A percentile compares a stretch with the other conserved stretches of the same genome.
Conservation (phyloP, 2,797 vertebrate species). For the Sebastes flavidus region DNA sequence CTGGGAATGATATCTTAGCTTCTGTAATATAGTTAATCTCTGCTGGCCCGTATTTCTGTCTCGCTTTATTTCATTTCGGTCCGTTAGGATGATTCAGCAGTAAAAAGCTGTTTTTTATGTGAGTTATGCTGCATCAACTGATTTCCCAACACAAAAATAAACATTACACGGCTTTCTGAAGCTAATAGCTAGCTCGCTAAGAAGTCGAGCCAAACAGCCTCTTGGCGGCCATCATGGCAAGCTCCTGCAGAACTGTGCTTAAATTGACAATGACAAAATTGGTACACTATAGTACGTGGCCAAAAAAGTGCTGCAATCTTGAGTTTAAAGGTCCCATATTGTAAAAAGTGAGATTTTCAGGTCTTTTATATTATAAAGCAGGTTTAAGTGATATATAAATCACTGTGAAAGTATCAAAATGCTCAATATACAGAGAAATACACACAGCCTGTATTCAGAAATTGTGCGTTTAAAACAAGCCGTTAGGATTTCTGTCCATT, state of each 20-base stretch:
- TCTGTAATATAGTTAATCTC: not conserved
- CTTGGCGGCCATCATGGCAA: not conserved
- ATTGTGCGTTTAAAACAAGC: too few relatives aligned
- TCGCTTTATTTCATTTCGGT: not conserved
- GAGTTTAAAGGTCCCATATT: too few relatives aligned
- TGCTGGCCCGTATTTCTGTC: not conserved
- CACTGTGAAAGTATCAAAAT: too few relatives aligned
- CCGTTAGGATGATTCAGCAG: not conserved
- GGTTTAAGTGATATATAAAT: too few relatives aligned
- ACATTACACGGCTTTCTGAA: not conserved
- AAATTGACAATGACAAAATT: not conserved
- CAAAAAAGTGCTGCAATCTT: not conserved
- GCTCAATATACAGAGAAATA: too few relatives aligned
- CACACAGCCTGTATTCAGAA: too few relatives aligned
- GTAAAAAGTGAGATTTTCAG: too few relatives aligned
- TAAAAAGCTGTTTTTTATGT: slow-evolving; percentile 3
- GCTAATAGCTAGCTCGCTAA: not conserved
- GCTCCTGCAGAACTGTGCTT: not conserved
- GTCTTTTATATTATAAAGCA: too few relatives aligned
- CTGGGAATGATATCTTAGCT: not conserved
- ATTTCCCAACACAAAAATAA: not conserved
- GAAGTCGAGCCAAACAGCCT: not conserved
- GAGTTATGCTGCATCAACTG: not conserved
- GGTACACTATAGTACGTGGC: too few relatives aligned
- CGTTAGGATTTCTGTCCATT: too few relatives aligned